Evolutionary conservation across 1,140 invertebrate species (phyloP).

Genomic region (Phymastichus coffea): DNA sequence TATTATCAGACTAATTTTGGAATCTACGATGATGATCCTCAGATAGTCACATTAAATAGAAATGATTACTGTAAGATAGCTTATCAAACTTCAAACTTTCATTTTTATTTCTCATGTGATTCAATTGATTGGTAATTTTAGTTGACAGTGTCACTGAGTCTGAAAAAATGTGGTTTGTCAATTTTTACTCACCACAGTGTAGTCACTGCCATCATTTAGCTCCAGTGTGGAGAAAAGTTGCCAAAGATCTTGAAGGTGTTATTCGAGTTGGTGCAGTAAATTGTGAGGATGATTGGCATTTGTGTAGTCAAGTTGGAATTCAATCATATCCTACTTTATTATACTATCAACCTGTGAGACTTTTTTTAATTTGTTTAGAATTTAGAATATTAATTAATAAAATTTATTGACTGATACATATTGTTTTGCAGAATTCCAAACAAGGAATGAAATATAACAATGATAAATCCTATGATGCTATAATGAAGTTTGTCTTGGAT

Average conservation of each 20-base stretch:
- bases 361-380: constrained; percentile 1
- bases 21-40: constrained; percentile 82
- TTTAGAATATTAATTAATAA: background rate
- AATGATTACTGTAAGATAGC: constrained; percentile 73
- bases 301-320: constrained; percentile 69
- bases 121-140: constrained; percentile 34
- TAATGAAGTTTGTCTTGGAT: constrained; percentile 54
- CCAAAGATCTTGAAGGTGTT: constrained; percentile 70
- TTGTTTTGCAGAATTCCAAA: constrained; percentile 39
- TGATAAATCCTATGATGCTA: constrained; percentile 48
- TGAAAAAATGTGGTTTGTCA: constrained; percentile 77
- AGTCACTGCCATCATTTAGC: constrained; percentile 80
- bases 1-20: constrained; percentile 86
- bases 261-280: constrained; percentile 78
- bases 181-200: constrained; percentile 85
- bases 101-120: background rate
- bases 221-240: constrained; percentile 76
- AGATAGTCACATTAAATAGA: constrained; percentile 74
- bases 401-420: constrained; percentile 5
- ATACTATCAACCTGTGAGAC: constrained; percentile 53
- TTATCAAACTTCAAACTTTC: background rate
- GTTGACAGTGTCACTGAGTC: constrained; percentile 65
- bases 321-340: constrained; percentile 71
- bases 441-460: constrained; percentile 48
- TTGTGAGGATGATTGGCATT: constrained; percentile 73